These are phyloP conservation scores for Sardinella longiceps DNA, from an alignment of 2,797 vertebrate species.

Conservation along the genomic window DNA sequence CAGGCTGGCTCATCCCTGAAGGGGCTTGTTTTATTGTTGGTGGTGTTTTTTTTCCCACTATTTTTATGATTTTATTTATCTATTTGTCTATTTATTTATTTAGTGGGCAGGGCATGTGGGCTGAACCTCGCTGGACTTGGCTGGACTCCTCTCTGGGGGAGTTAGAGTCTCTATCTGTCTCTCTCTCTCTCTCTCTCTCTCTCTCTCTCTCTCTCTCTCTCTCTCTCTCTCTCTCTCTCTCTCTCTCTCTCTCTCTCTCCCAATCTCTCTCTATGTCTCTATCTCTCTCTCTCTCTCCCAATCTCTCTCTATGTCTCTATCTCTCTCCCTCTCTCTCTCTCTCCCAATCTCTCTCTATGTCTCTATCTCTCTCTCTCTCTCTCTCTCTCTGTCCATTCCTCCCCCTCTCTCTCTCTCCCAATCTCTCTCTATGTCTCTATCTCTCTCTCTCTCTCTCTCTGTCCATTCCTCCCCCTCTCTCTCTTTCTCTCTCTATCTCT, in stretches of 20 bases:
- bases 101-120: constrained; percentile 17
- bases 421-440: neutral
- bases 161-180: too few species aligned
- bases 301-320: neutral
- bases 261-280: neutral
- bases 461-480: neutral
- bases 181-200: neutral
- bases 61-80: constrained; percentile 8
- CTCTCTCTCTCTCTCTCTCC: neutral
- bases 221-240: neutral
- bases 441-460: neutral
- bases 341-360: neutral
- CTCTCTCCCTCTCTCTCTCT: neutral
- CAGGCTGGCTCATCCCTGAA: constrained; percentile 19
- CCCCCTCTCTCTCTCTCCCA: neutral
- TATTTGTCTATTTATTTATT: constrained; percentile 21
- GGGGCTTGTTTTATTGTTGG: constrained; percentile 17
- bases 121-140: constrained; percentile 32
- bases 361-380: neutral
- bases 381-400: constrained; percentile 7
- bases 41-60: neutral
- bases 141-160: constrained; percentile 32
- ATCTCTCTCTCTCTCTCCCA: constrained; percentile 22
- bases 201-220: neutral
- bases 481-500: neutral